Evolutionary conservation across 2,797 vertebrate genomes (phyloP), one percentile per base, ranked within the genome.

Genomic region (Hapalemur alaotrensis): DNA sequence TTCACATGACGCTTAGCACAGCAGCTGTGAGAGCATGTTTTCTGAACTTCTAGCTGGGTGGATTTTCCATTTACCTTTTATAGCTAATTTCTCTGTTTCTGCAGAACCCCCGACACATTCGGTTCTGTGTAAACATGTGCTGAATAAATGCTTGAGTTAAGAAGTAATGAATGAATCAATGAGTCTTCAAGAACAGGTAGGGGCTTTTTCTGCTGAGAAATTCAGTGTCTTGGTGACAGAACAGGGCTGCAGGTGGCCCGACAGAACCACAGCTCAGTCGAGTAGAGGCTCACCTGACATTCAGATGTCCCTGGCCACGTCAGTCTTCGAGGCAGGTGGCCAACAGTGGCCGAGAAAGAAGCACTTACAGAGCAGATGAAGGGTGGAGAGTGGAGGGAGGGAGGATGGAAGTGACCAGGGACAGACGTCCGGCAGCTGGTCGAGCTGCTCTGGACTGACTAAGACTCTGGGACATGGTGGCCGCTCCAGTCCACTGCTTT

Each of bases 41-140:
- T 59, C 46, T 43, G 15, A 5, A 73, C 76, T 95, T 50, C 57
- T 14, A 38, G 61, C 17, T 32, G 30, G 57, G 61, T 88, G 72
- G 41, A 59, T 50, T 78, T 94, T 70, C 80, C 73, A 48, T 88
- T 81, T 93, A 76, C 75, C 79, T 41, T 84, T 63, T 41, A 67
- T 3, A 48, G 67, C 52, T 81, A 84, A 91, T 91, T 78, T 85
- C 65, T 80, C 65, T 50, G 46, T 88, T 82, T 88, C 86, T 93
- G 75, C 7, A 93, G 85, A 95, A 75, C 38, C 13, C 35, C 23
- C 22, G 4, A 10, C 67, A 46, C 41, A 79, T 87, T 79, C 61
- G 76, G 23, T 23, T 52, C 76, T 93, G 14, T 43, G 43, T 43
- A 79, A 92, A 88, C 69, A 41, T 88, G 86, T 92, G 63, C 70